Base-by-base conservation (phyloP, 2,888 invertebrate genomes). In the Apodemia duryi region DNA sequence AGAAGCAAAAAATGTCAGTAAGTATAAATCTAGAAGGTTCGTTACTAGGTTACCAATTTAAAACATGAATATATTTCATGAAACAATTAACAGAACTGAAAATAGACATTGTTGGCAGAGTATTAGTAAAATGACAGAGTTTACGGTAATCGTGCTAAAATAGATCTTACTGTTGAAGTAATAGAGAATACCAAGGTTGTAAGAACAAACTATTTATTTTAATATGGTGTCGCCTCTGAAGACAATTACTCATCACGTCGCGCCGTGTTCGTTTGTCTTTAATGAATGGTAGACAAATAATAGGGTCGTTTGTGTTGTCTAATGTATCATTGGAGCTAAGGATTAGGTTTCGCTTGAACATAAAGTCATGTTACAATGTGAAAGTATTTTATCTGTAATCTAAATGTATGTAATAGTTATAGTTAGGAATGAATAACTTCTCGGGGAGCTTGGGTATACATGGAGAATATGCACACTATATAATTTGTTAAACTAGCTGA, bases 191-290 rank as follows among this genome's bases (percentile, higher is more conserved):
- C 32, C 29, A 32, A 32, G 57, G 32, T 35, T 60, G 57, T 57
- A 60, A 11, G 35, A 35, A n/a, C 35, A 35, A 60, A 11, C 13
- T 35, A 29, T 29, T 29, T 60, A 60, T 60, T 35, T 60, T 35
- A 65, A 65, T 66, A 69, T 67, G 65, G 65, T 64, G 73, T 75
- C 73, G 73, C 70, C 69, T 66, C 71, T 72, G 70, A 73, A 75
- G 75, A 75, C 76, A 75, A 81, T 80, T 77, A 76, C 72, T 83
- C 78, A 79, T 78, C 72, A 68, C 69, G 71, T 69, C 73, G 74
- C 75, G 72, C 51, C 54, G 66, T 70, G 72, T 73, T 70, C 5
- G 32, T 13, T 75, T 72, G 75, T 71, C 76, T 73, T 21, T 75
- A 73, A 75, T 75, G 67, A 72, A 76, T 76, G 76, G 77, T 80